phyloP scores from a whole-genome alignment of 2,888 invertebrate genomes.

The Geotrupes spiniger region DNA sequence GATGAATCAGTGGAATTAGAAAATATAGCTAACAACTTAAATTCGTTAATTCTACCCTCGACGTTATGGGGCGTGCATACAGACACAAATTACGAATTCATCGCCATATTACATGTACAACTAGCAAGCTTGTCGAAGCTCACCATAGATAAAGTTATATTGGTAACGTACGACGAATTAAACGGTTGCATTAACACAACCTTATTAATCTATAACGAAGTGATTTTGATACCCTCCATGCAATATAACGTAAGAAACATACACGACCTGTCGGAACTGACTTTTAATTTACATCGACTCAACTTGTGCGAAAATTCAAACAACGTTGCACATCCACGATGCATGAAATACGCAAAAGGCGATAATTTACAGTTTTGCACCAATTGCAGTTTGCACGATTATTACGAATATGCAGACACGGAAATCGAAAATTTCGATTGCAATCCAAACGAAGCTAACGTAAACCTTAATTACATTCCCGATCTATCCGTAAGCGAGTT shows the following conservation, averaged over 20 bases:
- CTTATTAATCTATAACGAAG: slow-evolving; percentile 31
- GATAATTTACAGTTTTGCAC: slow-evolving; percentile 17
- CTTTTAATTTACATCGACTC: slow-evolving; percentile 18
- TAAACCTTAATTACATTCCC: slow-evolving; percentile 10
- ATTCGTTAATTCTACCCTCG: slow-evolving; percentile 32
- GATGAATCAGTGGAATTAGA: slow-evolving; percentile 13
- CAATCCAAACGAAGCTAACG: slow-evolving; percentile 8
- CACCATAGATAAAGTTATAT: slow-evolving; percentile 32
- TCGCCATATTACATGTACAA: slow-evolving; percentile 32
- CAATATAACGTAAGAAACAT: slow-evolving; percentile 27
- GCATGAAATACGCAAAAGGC: slow-evolving; percentile 9
- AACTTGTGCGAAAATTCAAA: slow-evolving; percentile 21
- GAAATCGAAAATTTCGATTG: slow-evolving; percentile 13
- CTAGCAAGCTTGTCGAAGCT: slow-evolving; percentile 23
- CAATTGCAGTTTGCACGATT: slow-evolving; percentile 12
- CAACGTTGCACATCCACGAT: slow-evolving; percentile 13
- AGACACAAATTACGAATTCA: slow-evolving; percentile 32
- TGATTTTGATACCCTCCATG: slow-evolving; percentile 29
- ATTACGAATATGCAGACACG: slow-evolving; percentile 10
- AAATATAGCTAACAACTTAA: slow-evolving; percentile 27
- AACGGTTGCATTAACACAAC: slow-evolving; percentile 25
- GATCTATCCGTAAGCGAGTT: slow-evolving; percentile 1
- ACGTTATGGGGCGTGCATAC: slow-evolving; percentile 36
- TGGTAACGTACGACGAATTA: slow-evolving; percentile 25
- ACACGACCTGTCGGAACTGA: slow-evolving; percentile 28